Conservation (phyloP, 2,797 vertebrate genomes). For the Hybognathus amarus region DNA sequence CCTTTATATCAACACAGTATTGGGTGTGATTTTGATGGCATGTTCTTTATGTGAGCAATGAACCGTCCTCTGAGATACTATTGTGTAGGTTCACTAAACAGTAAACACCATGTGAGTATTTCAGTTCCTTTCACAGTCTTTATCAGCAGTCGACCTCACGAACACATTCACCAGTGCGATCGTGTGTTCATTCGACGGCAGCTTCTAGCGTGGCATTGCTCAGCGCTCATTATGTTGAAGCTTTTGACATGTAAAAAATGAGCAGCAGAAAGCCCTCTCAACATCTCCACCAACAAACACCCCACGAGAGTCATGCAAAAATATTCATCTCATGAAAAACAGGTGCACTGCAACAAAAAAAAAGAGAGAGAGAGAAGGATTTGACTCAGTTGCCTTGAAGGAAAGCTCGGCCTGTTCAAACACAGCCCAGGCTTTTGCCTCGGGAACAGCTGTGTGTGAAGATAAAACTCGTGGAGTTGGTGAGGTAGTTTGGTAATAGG, state of each 20-base stretch:
- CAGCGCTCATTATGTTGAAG: not conserved
- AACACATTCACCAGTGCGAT: not conserved
- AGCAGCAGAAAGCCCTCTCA: conserved; percentile 23
- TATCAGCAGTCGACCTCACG: not conserved
- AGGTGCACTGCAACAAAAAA: conserved; percentile 19
- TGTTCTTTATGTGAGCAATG: too few species aligned
- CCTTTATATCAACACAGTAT: not conserved
- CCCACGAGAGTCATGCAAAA: not conserved
- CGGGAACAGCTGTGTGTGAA: conserved; percentile 72
- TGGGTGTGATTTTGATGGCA: too few species aligned
- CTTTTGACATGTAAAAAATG: conserved; percentile 24
- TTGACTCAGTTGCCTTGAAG: conserved; percentile 33
- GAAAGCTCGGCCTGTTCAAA: conserved; percentile 14
- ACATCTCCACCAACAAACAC: conserved; percentile 19
- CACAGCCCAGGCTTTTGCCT: conserved; percentile 60
- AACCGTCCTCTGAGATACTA: not conserved
- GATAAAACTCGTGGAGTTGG: conserved; percentile 74
- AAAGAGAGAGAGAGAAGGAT: not conserved
- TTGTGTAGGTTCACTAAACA: not conserved
- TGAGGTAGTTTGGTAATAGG: conserved; percentile 71
- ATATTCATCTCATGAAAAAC: conserved; percentile 13
- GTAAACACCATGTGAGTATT: not conserved
- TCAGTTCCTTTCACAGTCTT: not conserved
- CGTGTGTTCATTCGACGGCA: not conserved
- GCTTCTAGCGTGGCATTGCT: not conserved